Evolutionary conservation across 1,140 invertebrate species (phyloP).

Genomic region (Drosophila ironensis): DNA sequence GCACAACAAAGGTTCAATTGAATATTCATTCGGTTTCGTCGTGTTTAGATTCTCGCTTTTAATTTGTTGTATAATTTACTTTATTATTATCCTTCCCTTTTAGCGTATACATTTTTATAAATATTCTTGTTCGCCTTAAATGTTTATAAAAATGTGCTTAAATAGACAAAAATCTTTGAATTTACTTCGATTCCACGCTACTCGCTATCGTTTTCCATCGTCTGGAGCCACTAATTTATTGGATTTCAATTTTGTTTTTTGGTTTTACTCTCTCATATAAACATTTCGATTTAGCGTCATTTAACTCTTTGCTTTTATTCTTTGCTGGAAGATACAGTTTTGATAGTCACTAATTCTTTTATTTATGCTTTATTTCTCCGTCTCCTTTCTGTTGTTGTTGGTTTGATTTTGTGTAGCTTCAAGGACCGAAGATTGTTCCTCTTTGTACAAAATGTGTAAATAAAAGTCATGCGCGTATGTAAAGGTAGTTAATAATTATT

Average conservation of each 20-base stretch:
- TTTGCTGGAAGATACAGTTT: constrained; percentile 82
- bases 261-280: constrained; percentile 61
- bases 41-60: constrained; percentile 40
- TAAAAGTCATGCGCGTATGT: constrained; percentile 64
- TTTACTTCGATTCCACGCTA: constrained; percentile 48
- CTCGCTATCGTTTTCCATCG: constrained; percentile 29
- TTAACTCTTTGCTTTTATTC: constrained; percentile 65
- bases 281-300: constrained; percentile 59
- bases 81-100: constrained; percentile 72
- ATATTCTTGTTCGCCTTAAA: constrained; percentile 65
- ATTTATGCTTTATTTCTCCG: constrained; percentile 60
- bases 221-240: constrained; percentile 48
- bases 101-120: constrained; percentile 79
- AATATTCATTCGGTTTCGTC: constrained; percentile 8
- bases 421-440: constrained; percentile 49
- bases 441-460: constrained; percentile 79
- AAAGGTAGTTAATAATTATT: constrained; percentile 70
- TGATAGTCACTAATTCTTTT: constrained; percentile 82
- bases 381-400: constrained; percentile 30
- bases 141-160: constrained; percentile 79
- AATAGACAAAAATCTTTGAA: constrained; percentile 78
- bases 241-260: constrained; percentile 28
- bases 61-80: constrained; percentile 66
- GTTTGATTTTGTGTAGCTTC: constrained; percentile 57
- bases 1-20: constrained; percentile 24